phyloP scores from a whole-genome alignment of 2,888 invertebrate genomes.

The Archips crataeganus region DNA sequence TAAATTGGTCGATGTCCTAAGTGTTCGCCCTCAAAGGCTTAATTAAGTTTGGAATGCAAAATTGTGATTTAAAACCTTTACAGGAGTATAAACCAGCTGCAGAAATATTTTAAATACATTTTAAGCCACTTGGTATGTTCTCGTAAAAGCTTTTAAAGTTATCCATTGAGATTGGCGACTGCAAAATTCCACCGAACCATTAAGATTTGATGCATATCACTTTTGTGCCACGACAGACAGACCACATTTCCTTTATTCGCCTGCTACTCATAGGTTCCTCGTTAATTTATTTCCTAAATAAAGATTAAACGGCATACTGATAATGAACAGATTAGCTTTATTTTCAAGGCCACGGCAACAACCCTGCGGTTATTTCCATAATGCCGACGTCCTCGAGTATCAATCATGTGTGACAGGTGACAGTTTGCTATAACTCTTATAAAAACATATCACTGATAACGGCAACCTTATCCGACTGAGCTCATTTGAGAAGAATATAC shows the following conservation, averaged over 20 bases:
- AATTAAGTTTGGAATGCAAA: no score
- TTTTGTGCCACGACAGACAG: not conserved
- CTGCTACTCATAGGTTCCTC: not conserved
- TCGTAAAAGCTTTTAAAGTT: not conserved
- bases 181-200: not conserved
- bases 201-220: not conserved
- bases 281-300: conserved; percentile 3
- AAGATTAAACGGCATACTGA: conserved; percentile 30
- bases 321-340: conserved; percentile 37
- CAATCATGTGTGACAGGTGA: conserved; percentile 73
- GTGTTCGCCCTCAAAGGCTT: no score
- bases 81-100: no score
- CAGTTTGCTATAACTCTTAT: conserved; percentile 55
- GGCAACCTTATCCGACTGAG: conserved; percentile 47
- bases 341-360: conserved; percentile 57
- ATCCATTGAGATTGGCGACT: not conserved
- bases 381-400: conserved; percentile 63
- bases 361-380: conserved; percentile 72
- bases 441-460: conserved; percentile 69
- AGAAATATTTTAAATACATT: no score
- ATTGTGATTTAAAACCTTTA: no score
- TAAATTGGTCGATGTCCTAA: no score
- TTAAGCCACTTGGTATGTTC: no score
- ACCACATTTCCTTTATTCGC: no score
- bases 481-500: conserved; percentile 29